Evolutionary conservation across 2,888 invertebrate species (phyloP), one percentile per base, ranked within the genome.

Genomic region (Acholoe squamosa): DNA sequence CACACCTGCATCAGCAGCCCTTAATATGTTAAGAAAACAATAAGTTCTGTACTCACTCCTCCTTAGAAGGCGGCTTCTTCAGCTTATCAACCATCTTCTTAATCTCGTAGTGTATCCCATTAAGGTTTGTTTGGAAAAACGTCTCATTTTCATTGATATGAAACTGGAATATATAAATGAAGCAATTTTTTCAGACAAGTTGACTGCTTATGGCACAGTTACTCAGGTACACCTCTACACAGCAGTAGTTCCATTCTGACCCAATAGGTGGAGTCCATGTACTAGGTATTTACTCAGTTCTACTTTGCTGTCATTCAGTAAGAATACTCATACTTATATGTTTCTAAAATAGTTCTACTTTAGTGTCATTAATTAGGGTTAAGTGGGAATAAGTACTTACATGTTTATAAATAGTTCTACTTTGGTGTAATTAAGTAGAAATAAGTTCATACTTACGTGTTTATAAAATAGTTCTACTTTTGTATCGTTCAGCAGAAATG

Each of bases 341-440:
- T n/a, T n/a, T n/a, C 54, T 89, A 91, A 52, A 89, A 89, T 16
- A 10, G 34, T 33, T 91, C 90, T 5, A 91, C 71, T 43, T 89
- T 52, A 14, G 77, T 61, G 51, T 84, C 67, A 84, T 90, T 91
- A n/a, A n/a, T n/a, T n/a, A n/a, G n/a, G n/a, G n/a, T n/a, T n/a
- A n/a, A n/a, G n/a, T n/a, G n/a, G n/a, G n/a, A n/a, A 43, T 10
- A 33, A 34, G 43, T 34, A 89, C 91, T 52, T 52, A 91, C 91
- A 19, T 76, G 22, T 89, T 77, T n/a, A 71, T 89, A 52, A 89
- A 89, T 16, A 10, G 34, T 33, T 91, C 90, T 5, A 91, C 71
- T 43, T 89, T 52, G 7, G 77, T 61, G 51, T 84, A 52, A 84
- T 90, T 91, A 3, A 77, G 31, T 1, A 91, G 86, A 25, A 88